These are phyloP conservation scores for Rallus limicola DNA, from an alignment of 2,113 vertebrate genomes.

Conservation along the genomic window DNA sequence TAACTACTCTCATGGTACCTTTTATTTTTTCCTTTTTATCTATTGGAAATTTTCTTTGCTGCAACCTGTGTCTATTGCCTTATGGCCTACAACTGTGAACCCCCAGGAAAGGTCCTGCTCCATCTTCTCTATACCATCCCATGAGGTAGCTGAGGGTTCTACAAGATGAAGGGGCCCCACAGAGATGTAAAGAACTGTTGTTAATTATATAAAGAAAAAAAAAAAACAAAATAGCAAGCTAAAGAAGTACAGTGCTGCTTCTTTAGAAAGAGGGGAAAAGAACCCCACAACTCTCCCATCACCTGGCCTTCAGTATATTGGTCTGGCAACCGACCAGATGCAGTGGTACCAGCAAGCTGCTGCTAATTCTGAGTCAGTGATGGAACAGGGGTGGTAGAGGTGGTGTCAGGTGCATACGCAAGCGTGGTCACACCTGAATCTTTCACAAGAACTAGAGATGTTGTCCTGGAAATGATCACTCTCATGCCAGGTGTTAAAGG, in stretches of 20 bases:
- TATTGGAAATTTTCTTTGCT: neutral
- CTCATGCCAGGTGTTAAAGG: neutral
- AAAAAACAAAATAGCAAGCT: neutral
- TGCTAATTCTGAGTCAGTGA: neutral
- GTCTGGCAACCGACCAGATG: neutral
- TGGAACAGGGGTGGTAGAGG: neutral
- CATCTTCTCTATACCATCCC: neutral
- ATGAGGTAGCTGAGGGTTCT: neutral
- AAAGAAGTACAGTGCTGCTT: neutral
- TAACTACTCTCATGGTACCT: neutral
- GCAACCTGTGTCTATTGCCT: neutral
- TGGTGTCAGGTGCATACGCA: neutral
- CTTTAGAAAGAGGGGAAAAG: neutral
- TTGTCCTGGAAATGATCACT: neutral
- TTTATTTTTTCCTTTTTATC: neutral
- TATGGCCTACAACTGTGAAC: neutral
- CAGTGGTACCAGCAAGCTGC: neutral
- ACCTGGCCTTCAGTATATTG: neutral
- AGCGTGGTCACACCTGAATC: neutral
- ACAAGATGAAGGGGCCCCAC: neutral
- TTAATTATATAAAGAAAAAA: neutral
- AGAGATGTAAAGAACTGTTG: neutral
- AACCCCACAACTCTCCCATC: neutral
- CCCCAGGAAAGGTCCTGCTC: neutral
- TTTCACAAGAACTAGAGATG: neutral